These are phyloP conservation scores for Phorcus lineatus DNA, from an alignment of 2,888 invertebrate species.

Conservation along the genomic window DNA sequence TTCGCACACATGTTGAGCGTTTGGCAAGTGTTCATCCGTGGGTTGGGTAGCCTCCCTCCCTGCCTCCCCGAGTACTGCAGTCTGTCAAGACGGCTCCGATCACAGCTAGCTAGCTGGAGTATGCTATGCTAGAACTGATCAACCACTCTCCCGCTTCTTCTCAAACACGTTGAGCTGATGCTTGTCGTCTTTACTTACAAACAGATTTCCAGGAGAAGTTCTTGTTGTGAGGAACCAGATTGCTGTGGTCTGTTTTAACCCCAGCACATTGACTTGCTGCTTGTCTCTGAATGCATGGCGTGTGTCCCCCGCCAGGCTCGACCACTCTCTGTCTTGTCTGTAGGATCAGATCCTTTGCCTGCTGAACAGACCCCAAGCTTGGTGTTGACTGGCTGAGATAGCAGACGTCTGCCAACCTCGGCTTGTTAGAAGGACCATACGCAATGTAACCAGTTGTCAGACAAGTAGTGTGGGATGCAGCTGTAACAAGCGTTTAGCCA, in stretches of 20 bases:
- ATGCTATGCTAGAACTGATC: too few species aligned
- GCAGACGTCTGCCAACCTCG: neutral
- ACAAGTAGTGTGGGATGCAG: conserved; percentile 10
- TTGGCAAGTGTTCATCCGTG: conserved; percentile 21
- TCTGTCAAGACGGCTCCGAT: neutral
- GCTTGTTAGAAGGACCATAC: conserved; percentile 12
- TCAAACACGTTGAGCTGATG: too few species aligned
- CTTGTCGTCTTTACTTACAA: too few species aligned
- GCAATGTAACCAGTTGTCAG: conserved; percentile 24
- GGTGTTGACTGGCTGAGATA: conserved; percentile 14
- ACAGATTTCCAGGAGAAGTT: neutral
- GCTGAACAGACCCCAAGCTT: neutral
- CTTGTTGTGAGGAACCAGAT: conserved; percentile 11
- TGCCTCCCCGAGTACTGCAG: neutral
- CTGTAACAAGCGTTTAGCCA: conserved; percentile 15
- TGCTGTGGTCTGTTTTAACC: neutral
- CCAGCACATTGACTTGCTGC: too few species aligned
- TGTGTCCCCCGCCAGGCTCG: conserved; percentile 1
- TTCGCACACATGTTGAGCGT: conserved; percentile 19
- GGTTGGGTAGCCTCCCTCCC: neutral
- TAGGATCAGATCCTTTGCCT: neutral
- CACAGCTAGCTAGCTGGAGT: too few species aligned
- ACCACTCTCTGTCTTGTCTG: neutral
- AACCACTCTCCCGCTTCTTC: too few species aligned
- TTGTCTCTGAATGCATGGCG: neutral